Percentiles rank a stretch among this genome's conserved stretches.
Evolutionary conservation across 2,888 invertebrate genomes (phyloP).

Genomic region (Fragum sueziense): DNA sequence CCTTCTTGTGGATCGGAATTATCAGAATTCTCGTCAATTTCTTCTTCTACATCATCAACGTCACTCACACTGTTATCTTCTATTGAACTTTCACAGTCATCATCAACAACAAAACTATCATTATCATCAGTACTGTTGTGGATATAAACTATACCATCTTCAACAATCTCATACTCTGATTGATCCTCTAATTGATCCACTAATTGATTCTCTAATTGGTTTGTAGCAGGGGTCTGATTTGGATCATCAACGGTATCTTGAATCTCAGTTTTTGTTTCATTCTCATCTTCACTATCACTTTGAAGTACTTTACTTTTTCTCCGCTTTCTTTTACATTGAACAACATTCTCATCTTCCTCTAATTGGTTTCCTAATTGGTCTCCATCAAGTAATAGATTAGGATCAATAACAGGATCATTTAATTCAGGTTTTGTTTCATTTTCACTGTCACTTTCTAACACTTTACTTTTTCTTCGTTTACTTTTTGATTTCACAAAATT

Average conservation of each 20-base stretch:
- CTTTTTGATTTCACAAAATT: not conserved
- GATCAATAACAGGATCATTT: not conserved
- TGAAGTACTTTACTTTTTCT: constrained; percentile 33
- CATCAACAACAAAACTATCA: constrained; percentile 1
- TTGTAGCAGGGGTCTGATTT: not conserved
- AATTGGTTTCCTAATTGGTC: not conserved
- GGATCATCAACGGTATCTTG: constrained; percentile 5
- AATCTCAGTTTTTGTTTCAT: not conserved
- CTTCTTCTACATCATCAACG: not conserved
- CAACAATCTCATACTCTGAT: not conserved
- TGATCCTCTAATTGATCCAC: not conserved
- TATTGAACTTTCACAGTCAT: not conserved
- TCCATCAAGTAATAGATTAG: not conserved
- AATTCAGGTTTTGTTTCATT: constrained; percentile 22
- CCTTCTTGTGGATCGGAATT: not conserved
- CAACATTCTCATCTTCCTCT: not conserved
- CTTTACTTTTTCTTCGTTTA: not conserved
- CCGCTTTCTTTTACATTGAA: too few relatives aligned
- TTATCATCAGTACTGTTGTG: constrained; percentile 21
- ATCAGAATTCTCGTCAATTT: not conserved
- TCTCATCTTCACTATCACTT: constrained; percentile 30
- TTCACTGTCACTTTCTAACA: constrained; percentile 28
- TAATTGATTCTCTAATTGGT: not conserved
- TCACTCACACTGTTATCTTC: not conserved
- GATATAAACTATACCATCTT: not conserved